Conservation (phyloP, 2,888 invertebrate genomes). For the Reticulitermes lucifugus region DNA sequence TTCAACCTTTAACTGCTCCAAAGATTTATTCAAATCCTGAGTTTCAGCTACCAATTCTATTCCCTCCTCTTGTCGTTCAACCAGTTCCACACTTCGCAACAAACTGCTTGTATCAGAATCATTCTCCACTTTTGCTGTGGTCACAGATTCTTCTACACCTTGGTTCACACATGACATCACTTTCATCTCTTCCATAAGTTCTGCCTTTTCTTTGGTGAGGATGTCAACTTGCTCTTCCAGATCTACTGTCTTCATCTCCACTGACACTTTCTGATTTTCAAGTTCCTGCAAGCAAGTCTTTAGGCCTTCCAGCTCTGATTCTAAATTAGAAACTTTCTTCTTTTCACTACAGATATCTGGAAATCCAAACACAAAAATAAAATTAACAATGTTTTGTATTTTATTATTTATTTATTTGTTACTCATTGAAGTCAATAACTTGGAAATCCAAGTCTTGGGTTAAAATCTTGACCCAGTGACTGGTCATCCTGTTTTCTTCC, state of each 20-base stretch:
- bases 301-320: constrained; percentile 56
- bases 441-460: too few species aligned
- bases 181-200: constrained; percentile 82
- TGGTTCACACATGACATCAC: constrained; percentile 61
- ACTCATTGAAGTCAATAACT: too few species aligned
- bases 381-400: not conserved
- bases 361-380: constrained; percentile 13
- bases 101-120: not conserved
- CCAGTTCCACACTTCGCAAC: not conserved
- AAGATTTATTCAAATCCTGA: not conserved
- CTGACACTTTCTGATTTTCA: constrained; percentile 68
- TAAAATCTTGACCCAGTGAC: too few species aligned
- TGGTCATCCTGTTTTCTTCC: too few species aligned
- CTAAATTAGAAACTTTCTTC: constrained; percentile 21
- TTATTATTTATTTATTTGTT: too few species aligned
- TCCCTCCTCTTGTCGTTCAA: not conserved
- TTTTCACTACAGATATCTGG: constrained; percentile 37
- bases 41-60: not conserved
- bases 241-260: constrained; percentile 82
- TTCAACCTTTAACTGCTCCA: constrained; percentile 66
- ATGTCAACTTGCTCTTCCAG: constrained; percentile 80
- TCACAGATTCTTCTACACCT: constrained; percentile 58
- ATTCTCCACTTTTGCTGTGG: not conserved
- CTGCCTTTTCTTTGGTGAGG: constrained; percentile 61
- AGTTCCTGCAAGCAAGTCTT: constrained; percentile 60